Conservation (phyloP, 2,888 invertebrate genomes). For the Plusia festucae region DNA sequence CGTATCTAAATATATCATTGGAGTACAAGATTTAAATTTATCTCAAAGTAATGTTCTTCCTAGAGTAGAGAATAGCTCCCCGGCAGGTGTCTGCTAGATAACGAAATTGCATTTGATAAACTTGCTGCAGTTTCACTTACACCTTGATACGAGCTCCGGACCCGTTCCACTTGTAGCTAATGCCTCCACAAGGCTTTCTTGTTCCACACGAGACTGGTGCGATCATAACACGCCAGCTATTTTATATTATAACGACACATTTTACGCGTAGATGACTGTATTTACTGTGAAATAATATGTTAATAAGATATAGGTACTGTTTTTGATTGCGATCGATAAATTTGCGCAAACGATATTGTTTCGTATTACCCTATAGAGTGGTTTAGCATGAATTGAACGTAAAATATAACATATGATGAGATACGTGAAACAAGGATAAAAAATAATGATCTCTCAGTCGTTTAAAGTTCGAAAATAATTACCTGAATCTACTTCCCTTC, state of each 20-base stretch:
- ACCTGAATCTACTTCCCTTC: too few relatives aligned
- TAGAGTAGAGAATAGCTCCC: conserved; percentile 52
- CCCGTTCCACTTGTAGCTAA: conserved; percentile 78
- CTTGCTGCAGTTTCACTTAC: conserved; percentile 82
- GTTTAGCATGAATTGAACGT: not conserved
- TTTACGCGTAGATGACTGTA: conserved; percentile 61
- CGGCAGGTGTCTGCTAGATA: conserved; percentile 76
- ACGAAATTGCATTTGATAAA: conserved; percentile 86
- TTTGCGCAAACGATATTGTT: conserved; percentile 22
- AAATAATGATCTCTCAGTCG: not conserved
- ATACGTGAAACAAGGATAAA: not conserved
- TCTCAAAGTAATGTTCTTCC: conserved; percentile 49
- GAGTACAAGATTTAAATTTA: conserved; percentile 42
- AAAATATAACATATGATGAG: not conserved
- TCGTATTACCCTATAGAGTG: conserved; percentile 7
- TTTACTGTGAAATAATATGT: conserved; percentile 50
- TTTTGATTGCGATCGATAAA: conserved; percentile 51
- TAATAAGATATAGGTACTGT: conserved; percentile 44
- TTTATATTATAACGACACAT: conserved; percentile 61
- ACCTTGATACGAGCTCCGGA: conserved; percentile 73
- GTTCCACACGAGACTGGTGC: conserved; percentile 67
- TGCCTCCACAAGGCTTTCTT: conserved; percentile 82
- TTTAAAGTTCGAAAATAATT: too few relatives aligned
- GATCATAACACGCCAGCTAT: conserved; percentile 65
- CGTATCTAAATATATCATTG: conserved; percentile 12